phyloP scores from a whole-genome alignment of 2,888 invertebrate species.

The Pseudoips prasinana region DNA sequence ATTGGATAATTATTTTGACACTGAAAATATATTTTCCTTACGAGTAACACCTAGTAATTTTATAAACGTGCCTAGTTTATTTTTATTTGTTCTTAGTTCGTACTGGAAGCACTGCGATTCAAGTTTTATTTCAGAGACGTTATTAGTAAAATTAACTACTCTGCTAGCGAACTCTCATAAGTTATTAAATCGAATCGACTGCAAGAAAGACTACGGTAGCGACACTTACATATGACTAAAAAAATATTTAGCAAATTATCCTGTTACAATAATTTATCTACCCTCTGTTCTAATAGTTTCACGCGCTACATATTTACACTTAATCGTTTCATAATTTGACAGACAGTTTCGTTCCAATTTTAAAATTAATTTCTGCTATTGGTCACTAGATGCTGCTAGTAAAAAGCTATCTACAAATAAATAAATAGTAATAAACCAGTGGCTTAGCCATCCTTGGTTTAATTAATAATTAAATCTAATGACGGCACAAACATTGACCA shows the following conservation, averaged over 20 bases:
- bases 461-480: constrained; percentile 1
- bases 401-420: constrained; percentile 3
- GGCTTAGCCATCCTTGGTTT: neutral
- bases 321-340: constrained; percentile 65
- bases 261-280: constrained; percentile 2
- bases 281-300: constrained; percentile 22
- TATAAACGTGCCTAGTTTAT: constrained; percentile 1
- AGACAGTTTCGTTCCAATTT: constrained; percentile 46
- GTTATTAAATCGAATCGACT: constrained; percentile 20
- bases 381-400: constrained; percentile 36
- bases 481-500: constrained; percentile 9
- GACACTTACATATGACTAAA: no score
- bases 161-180: constrained; percentile 32
- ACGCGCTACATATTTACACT: constrained; percentile 62
- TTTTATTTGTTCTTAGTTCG: constrained; percentile 16
- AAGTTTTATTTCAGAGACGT: constrained; percentile 19
- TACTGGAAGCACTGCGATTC: constrained; percentile 46
- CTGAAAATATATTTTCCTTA: constrained; percentile 64
- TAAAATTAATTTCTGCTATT: constrained; percentile 27
- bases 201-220: no score
- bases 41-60: neutral
- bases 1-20: constrained; percentile 50
- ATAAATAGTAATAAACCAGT: neutral
- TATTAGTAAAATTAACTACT: constrained; percentile 10
- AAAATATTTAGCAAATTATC: no score